Evolutionary conservation across 2,888 invertebrate genomes (phyloP).

Genomic region (Drosophila pseudotalamancana): DNA sequence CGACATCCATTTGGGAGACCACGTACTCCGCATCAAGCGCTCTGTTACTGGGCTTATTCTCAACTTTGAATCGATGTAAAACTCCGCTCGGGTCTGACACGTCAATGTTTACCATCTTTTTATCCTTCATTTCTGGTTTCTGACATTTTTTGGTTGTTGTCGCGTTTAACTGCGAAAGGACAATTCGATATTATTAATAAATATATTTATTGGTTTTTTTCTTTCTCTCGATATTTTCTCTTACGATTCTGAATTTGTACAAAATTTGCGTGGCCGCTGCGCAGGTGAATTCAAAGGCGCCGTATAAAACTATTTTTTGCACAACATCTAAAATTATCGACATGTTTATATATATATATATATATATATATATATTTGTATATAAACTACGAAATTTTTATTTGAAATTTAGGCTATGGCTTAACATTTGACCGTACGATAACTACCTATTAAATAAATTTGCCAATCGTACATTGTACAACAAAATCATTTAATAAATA

Average conservation of each 20-base stretch:
- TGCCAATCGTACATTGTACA: neutral
- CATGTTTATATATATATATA: slow-evolving; percentile 29
- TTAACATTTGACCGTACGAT: slow-evolving; percentile 6
- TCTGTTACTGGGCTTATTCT: neutral
- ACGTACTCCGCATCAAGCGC: neutral
- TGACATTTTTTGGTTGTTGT: neutral
- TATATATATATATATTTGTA: too few species aligned
- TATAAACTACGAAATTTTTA: slow-evolving; percentile 6
- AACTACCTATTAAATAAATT: neutral
- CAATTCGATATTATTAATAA: neutral
- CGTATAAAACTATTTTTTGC: slow-evolving; percentile 44
- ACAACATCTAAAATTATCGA: slow-evolving; percentile 55
- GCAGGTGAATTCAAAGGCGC: slow-evolving; percentile 49
- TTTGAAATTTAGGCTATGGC: slow-evolving; percentile 18
- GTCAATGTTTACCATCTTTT: neutral
- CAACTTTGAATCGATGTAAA: neutral
- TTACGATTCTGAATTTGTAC: slow-evolving; percentile 37
- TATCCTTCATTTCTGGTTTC: neutral
- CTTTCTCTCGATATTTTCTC: slow-evolving; percentile 2
- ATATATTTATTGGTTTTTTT: neutral
- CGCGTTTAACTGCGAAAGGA: slow-evolving; percentile 8
- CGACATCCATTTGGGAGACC: slow-evolving; percentile 16
- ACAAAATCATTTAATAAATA: neutral
- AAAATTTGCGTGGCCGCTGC: slow-evolving; percentile 27
- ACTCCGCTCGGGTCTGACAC: neutral